Evolutionary conservation across 2,113 vertebrate species (phyloP).

Genomic region (Gambusia affinis): DNA sequence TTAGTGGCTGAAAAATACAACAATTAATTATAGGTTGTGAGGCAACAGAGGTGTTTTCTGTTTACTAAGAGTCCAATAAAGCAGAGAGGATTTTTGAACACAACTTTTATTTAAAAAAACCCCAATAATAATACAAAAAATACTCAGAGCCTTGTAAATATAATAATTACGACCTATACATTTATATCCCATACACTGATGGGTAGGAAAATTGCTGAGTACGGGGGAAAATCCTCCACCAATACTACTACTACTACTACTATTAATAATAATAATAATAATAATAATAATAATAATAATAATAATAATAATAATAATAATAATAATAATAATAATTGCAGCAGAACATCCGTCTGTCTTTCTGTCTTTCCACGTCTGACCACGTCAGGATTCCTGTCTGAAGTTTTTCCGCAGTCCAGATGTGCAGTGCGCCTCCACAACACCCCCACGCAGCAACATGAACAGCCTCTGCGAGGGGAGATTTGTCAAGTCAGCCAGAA

Average conservation of each 20-base stretch:
- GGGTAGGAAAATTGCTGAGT: background rate
- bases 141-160: no score
- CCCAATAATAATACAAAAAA: background rate
- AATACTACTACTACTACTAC: background rate
- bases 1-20: conserved; percentile 17
- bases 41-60: background rate
- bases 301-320: background rate
- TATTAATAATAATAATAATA: background rate
- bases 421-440: conserved; percentile 69
- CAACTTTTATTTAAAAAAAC: background rate
- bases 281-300: background rate
- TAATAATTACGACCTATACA: no score
- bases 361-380: background rate
- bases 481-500: conserved; percentile 5
- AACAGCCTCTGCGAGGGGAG: conserved; percentile 8
- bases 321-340: background rate
- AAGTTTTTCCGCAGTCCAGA: conserved; percentile 63
- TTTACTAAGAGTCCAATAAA: background rate
- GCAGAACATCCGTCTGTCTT: background rate
- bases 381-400: background rate
- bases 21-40: background rate
- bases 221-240: background rate
- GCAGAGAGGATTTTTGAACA: background rate
- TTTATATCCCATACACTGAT: no score
- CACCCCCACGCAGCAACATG: conserved; percentile 67